Evolutionary conservation across 2,797 vertebrate species (phyloP).

Genomic region (Tadarida brasiliensis): DNA sequence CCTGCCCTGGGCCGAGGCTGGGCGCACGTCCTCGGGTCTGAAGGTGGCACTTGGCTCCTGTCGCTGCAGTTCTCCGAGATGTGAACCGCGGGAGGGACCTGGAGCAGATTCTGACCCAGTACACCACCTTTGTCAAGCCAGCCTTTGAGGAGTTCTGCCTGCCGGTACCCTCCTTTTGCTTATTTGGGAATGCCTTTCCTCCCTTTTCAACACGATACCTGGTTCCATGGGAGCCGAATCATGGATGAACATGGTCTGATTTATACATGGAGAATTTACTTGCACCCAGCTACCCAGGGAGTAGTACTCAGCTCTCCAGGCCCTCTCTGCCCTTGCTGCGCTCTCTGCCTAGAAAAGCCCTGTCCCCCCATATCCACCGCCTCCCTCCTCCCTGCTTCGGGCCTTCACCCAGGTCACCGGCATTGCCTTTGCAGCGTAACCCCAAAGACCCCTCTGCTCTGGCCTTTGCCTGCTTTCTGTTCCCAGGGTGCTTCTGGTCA

Average conservation of each 20-base stretch:
- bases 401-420: accelerated
- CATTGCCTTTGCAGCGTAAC: not conserved
- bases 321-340: not conserved
- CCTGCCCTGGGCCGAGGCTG: accelerated
- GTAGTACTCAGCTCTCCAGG: not conserved
- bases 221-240: not conserved
- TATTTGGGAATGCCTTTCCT: accelerated
- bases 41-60: not conserved
- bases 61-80: slow-evolving; percentile 93
- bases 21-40: not conserved
- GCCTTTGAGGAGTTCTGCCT: slow-evolving; percentile 99
- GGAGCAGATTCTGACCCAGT: slow-evolving; percentile 98
- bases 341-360: not conserved
- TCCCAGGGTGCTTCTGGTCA: not conserved
- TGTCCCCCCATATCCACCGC: accelerated
- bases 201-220: not conserved
- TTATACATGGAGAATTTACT: not conserved
- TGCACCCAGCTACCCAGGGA: not conserved
- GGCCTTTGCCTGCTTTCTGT: not conserved
- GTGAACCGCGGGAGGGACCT: slow-evolving; percentile 96
- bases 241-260: not conserved
- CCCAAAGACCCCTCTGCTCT: not conserved
- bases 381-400: not conserved
- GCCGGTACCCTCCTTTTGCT: slow-evolving; percentile 88
- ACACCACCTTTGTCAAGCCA: slow-evolving; percentile 98